These are phyloP conservation scores for Aldrovandia affinis DNA, from an alignment of 2,797 vertebrate species.

Conservation along the genomic window DNA sequence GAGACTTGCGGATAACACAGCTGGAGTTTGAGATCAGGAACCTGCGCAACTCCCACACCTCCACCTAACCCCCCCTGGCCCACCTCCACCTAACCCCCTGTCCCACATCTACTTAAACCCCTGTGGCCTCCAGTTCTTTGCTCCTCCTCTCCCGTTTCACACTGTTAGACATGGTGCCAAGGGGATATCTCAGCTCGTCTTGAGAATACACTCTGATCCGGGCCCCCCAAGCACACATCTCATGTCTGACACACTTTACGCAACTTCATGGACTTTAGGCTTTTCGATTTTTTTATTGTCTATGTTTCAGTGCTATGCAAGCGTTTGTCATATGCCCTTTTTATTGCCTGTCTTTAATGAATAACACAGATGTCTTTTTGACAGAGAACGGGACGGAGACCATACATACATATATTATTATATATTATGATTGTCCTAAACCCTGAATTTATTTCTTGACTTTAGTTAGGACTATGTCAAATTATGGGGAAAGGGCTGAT, in stretches of 20 bases:
- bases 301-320: conserved; percentile 72
- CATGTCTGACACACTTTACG: neutral
- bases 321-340: conserved; percentile 42
- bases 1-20: conserved; percentile 86
- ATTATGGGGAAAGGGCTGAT: conserved; percentile 28
- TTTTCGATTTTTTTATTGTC: conserved; percentile 44
- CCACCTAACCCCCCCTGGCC: conserved; percentile 61
- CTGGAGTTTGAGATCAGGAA: conserved; percentile 91
- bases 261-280: neutral
- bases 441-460: conserved; percentile 57
- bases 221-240: neutral
- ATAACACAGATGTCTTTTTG: conserved; percentile 34
- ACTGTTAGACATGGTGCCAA: no score
- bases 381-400: neutral
- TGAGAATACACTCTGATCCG: neutral
- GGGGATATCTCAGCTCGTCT: no score
- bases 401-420: no score
- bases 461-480: conserved; percentile 55
- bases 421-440: conserved; percentile 30
- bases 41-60: conserved; percentile 58
- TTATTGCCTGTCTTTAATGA: conserved; percentile 42
- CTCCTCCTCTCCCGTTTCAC: neutral
- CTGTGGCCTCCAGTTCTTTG: no score
- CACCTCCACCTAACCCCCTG: neutral
- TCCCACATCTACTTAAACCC: neutral